A percentile compares a stretch with the other conserved stretches of the same genome.
Conservation (phyloP, 1,140 invertebrate genomes). For the Hyphantria cunea region DNA sequence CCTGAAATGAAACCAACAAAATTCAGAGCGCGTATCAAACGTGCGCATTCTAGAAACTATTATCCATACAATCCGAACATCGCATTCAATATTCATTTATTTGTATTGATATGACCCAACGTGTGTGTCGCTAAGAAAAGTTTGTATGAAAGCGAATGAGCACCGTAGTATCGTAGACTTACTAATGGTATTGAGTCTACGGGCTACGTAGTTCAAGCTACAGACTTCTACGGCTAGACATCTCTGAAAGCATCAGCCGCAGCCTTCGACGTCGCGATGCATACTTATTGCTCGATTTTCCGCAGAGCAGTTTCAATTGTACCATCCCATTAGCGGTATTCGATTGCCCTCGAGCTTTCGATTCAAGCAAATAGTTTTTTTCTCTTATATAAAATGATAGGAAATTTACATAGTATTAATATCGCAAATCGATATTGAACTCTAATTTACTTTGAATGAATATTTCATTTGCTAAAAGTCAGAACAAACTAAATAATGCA, state of each 20-base stretch:
- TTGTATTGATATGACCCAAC: conserved; percentile 37
- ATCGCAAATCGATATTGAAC: too few species aligned
- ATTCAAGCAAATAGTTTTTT: conserved; percentile 49
- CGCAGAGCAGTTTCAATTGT: conserved; percentile 70
- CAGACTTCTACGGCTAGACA: conserved; percentile 44
- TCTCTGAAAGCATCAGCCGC: conserved; percentile 60
- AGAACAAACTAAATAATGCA: too few species aligned
- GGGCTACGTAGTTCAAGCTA: conserved; percentile 1
- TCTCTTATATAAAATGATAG: conserved; percentile 25
- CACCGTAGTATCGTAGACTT: conserved; percentile 8
- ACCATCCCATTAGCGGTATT: conserved; percentile 64
- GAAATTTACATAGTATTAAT: too few species aligned
- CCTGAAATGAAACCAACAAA: neutral
- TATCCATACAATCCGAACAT: conserved; percentile 21
- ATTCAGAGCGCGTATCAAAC: neutral
- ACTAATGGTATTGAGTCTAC: conserved; percentile 52
- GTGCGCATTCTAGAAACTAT: conserved; percentile 16
- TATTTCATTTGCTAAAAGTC: too few species aligned
- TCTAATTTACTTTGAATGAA: too few species aligned
- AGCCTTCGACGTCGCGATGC: conserved; percentile 58
- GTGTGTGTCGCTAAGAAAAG: conserved; percentile 31
- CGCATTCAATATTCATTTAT: conserved; percentile 40
- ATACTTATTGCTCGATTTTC: conserved; percentile 78
- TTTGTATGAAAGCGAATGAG: conserved; percentile 6
- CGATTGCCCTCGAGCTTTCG: conserved; percentile 52